A percentile compares a stretch with the other conserved stretches of the same genome.
Evolutionary conservation across 2,797 vertebrate genomes (phyloP).

Genomic region (Onychomys torridus): DNA sequence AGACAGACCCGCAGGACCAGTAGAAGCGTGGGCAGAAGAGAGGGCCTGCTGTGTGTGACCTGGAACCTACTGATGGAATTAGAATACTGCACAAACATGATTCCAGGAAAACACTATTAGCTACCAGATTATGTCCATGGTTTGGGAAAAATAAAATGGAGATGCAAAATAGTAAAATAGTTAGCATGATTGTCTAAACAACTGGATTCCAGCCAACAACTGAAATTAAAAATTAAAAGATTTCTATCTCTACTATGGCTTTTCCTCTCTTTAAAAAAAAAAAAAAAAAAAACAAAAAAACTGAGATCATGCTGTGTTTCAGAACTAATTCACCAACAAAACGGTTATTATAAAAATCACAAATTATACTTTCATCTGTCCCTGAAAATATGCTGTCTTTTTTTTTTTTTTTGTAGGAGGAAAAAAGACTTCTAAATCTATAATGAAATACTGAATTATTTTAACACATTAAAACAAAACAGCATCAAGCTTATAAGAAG

Average conservation of each 20-base stretch:
- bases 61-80: conserved; percentile 62
- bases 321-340: conserved; percentile 52
- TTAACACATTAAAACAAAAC: conserved; percentile 26
- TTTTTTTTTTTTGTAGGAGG: not conserved
- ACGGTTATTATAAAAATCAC: conserved; percentile 21
- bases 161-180: conserved; percentile 68
- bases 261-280: not conserved
- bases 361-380: conserved; percentile 31
- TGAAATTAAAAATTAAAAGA: not conserved
- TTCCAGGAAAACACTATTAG: conserved; percentile 68
- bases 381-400: not conserved
- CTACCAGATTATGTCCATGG: conserved; percentile 11
- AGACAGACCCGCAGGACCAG: not conserved
- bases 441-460: not conserved
- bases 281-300: not conserved
- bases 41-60: not conserved
- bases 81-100: conserved; percentile 16
- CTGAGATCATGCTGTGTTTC: not conserved
- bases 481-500: conserved; percentile 20
- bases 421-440: conserved; percentile 23
- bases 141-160: conserved; percentile 64
- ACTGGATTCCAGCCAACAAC: not conserved
- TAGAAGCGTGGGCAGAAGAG: not conserved
- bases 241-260: not conserved
- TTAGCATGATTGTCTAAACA: conserved; percentile 59